Evolutionary conservation across 2,113 vertebrate species (phyloP).

Genomic region (Cinclus mexicanus): DNA sequence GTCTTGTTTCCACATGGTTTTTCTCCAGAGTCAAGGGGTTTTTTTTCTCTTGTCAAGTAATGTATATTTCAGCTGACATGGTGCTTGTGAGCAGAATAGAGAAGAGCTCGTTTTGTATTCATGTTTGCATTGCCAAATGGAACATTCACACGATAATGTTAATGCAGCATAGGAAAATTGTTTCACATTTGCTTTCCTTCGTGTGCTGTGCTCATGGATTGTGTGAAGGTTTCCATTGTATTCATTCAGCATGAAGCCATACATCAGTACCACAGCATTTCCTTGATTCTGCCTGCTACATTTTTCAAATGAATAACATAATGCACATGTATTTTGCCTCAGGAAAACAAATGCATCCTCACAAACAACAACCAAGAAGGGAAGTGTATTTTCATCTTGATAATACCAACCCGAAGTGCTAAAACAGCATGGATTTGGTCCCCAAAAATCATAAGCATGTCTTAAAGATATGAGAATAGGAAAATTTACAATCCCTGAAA

Average conservation of each 20-base stretch:
- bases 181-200: neutral
- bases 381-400: neutral
- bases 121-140: neutral
- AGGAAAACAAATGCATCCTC: neutral
- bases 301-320: neutral
- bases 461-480: neutral
- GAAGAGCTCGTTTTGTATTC: neutral
- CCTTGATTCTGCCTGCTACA: neutral
- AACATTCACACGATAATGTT: neutral
- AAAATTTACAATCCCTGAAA: neutral
- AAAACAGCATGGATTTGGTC: neutral
- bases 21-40: neutral
- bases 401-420: neutral
- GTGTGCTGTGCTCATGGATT: neutral
- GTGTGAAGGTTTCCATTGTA: neutral
- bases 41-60: neutral
- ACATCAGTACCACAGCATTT: neutral
- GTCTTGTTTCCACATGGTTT: neutral
- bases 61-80: neutral
- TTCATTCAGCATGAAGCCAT: neutral
- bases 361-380: neutral
- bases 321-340: neutral
- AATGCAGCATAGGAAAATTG: neutral
- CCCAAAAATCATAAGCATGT: neutral
- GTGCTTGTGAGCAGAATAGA: neutral